Evolutionary conservation across 2,113 vertebrate genomes (phyloP), one percentile per base, ranked within the genome.

Genomic region (Eclectus roratus): DNA sequence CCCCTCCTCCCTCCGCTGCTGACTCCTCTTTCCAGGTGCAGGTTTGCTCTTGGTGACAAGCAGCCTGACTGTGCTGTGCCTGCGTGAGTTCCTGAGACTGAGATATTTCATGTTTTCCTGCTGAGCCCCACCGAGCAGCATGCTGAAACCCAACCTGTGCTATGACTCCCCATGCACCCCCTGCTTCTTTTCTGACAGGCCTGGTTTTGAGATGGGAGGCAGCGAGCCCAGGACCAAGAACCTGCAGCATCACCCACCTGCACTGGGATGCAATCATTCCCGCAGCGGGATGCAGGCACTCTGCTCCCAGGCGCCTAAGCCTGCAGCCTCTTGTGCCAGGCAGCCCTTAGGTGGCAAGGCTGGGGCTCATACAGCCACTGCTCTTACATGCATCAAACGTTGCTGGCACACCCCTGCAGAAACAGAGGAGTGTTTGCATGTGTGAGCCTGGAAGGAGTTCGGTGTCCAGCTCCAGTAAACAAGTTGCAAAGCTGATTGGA

Each of bases 71-170:
- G 24, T 73, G 20, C 82, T 93, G 80, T 74, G 96, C 93, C 93
- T 95, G 87, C 24, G 44, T 14, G 84, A 97, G 96, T 97, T 97
- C 97, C 97, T 97, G 79, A 98, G 91, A 97, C 96, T 97, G 95
- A 98, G 94, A 80, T 97, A 96, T 96, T 97, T 96, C 93, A 77
- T 95, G 96, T 97, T 92, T 97, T 94, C 93, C 93, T 87, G 85
- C 96, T 96, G 94, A 97, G 87, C 74, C 96, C 17, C 4, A 33
- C 94, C 60, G 91, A 97, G 94, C 4, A 6, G 25, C 47, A 50
- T 2, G 2, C 43, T 83, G 55, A 85, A 86, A 93, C 96, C 91
- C 97, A 97, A 77, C 77, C 85, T 35, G 23, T 17, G 16, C 95
- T 92, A 86, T 81, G 89, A 69, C 77, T 92, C 94, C 78, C 72